Percentiles rank a stretch among this genome's conserved stretches.
Evolutionary conservation across 2,888 invertebrate species (phyloP).

Genomic region (Schrankia costaestrigalis): DNA sequence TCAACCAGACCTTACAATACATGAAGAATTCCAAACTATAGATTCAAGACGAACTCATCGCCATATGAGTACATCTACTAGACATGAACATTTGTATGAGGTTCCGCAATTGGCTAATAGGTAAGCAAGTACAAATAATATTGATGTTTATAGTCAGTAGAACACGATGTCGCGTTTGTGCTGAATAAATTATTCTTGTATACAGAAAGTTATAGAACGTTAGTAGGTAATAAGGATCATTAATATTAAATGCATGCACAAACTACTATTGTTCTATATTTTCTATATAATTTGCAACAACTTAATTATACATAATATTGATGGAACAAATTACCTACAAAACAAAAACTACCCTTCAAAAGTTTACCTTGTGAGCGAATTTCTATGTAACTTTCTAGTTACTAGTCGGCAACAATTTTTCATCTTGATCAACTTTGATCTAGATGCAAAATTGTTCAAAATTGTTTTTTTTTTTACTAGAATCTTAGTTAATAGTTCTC

Average conservation of each 20-base stretch:
- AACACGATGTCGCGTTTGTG: too few relatives aligned
- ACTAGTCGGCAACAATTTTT: neutral
- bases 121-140: too few relatives aligned
- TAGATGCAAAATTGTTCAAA: too few relatives aligned
- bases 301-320: neutral
- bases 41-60: constrained; percentile 81
- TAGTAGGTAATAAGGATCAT: too few relatives aligned
- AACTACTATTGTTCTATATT: too few relatives aligned
- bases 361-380: neutral
- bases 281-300: neutral
- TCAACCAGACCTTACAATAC: constrained; percentile 90
- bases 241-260: too few relatives aligned
- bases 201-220: too few relatives aligned
- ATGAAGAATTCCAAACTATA: constrained; percentile 87
- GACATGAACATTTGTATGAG: constrained; percentile 93
- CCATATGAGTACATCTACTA: constrained; percentile 80
- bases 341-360: neutral
- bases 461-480: too few relatives aligned
- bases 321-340: neutral
- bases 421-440: neutral
- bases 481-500: too few relatives aligned
- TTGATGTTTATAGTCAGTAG: too few relatives aligned
- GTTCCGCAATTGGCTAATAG: constrained; percentile 85
- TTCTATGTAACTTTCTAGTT: neutral
- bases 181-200: too few relatives aligned